Evolutionary conservation across 2,888 invertebrate species (phyloP), one percentile per base, ranked within the genome.

Genomic region (Galeruca laticollis): DNA sequence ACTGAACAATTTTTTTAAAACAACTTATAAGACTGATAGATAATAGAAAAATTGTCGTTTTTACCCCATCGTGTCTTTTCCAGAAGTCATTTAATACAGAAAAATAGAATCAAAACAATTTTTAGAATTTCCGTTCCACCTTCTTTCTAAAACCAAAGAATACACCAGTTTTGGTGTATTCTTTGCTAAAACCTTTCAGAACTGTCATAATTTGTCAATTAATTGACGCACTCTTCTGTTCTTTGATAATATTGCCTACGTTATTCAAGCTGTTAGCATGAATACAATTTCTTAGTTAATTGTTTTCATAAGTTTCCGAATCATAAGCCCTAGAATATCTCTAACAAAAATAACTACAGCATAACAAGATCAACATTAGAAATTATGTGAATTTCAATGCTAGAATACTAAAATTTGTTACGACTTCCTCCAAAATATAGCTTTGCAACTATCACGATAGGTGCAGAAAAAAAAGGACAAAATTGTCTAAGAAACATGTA

Each of bases 21-120:
- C n/a, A 8, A 37, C 18, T 43, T 31, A 13, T 52, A 56, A 51
- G 9, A n/a, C 35, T 37, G 35, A 61, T 5, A 54, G 43, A 64
- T 20, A 54, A 56, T 47, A 31, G 33, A 52, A 13, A 89, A 89
- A 54, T 26, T 21, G 15, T 15, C 6, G 13, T 47, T 57, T 20
- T 90, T 86, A 93, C 93, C 93, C 93, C 93, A 93, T 93, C 80
- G 90, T 90, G 88, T 93, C 92, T 87, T 92, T 93, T 87, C 92
- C 93, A 86, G 90, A 91, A 88, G 92, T 92, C 93, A 93, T 93
- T 89, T 89, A 89, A 86, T 73, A 74, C 68, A 64, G 71, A 70
- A 75, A 72, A 72, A 73, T 54, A 62, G 69, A 70, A 67, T 59
- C 64, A 72, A 71, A 71, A 75, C 72, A 74, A 68, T 67, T 73